Base-by-base conservation (phyloP, 2,113 vertebrate species). In the Podocnemis expansa region DNA sequence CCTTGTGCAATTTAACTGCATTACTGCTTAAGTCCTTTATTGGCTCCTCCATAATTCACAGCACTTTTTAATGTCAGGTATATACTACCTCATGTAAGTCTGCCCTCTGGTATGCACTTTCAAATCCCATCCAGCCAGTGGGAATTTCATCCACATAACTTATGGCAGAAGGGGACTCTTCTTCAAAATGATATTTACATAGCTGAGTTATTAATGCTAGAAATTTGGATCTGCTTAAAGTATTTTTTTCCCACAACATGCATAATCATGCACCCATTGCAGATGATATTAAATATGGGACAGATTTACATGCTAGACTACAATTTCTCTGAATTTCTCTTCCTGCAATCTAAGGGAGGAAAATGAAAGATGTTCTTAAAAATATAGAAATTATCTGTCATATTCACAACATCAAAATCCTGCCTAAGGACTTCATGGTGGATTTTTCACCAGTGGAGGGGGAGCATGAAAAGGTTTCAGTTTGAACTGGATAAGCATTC, bases 251-350 rank as follows among this genome's bases (percentile, higher is more conserved):
- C 88, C 56, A 60, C 76, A 86, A 82, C 90, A 92, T 91, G 85
- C 78, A 85, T 90, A 95, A 91, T 91, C 85, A 90, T 81, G 89
- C 96, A 91, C 76, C 96, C 25, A 81, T 96, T 95, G 89, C 87
- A 84, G 92, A 91, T 90, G 85, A 85, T 79, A 88, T 91, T 90
- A 87, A 95, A 95, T 92, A 45, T 22, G 88, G 73, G 83, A 73
- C 22, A 94, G 84, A 95, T 92, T 56, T 58, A 78, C 81, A 45
- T 56, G 79, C 78, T 63, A 89, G 85, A 52, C 0, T 92, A 29
- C 49, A 90, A 38, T 83, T 93, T n/a, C 56, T 94, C 81, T 93
- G 76, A 80, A n/a, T n/a, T n/a, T n/a, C n/a, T n/a, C n/a, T n/a
- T n/a, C n/a, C 47, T 89, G 41, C n/a, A 78, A 78, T 86, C 12